Evolutionary conservation across 2,888 invertebrate species (phyloP), one percentile per base, ranked within the genome.

Genomic region (Sipha maydis): DNA sequence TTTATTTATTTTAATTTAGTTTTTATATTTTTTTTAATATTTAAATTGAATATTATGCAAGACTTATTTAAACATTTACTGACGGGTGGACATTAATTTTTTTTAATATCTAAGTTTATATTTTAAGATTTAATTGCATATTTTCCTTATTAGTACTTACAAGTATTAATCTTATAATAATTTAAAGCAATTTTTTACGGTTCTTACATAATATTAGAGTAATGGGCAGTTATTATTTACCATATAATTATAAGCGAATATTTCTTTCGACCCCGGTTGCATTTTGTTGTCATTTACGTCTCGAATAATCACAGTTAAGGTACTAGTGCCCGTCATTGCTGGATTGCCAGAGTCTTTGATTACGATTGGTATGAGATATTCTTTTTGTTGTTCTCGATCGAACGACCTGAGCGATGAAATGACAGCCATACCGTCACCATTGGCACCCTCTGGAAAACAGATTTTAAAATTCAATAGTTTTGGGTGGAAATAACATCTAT

Each of bases 271-370:
- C 1, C 99, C 99, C 0, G 99, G 97, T 91, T 97, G 97, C 97
- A 99, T 99, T 93, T 98, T 97, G 92, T 99, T 99, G 92, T 99
- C 99, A 92, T 99, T 99, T 38, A 97, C 96, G 92, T 99, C 99
- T 38, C 99, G 99, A 91, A 99, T 99, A 83, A 98, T 97, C 48
- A 99, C 97, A 0, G 98, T 98, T 69, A 99, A 93, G 0, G 98
- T 98, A 91, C 97, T 97, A 19, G 98, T 98, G 90, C 98, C 98
- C 28, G 97, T 97, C 96, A 98, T 97, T 0, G 96, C 96, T n/a
- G 98, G 98, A 90, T 96, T 97, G 73, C 99, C 98, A 91, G 97
- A 97, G 93, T 99, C 99, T 92, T 97, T 98, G 91, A 99, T 98
- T 41, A 98, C 96, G 91, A 99, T 98, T 1, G 99, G 99, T 91